Percentiles rank a stretch among this genome's conserved stretches.
Conservation (phyloP, 2,888 invertebrate species). For the Rosalia funebris region DNA sequence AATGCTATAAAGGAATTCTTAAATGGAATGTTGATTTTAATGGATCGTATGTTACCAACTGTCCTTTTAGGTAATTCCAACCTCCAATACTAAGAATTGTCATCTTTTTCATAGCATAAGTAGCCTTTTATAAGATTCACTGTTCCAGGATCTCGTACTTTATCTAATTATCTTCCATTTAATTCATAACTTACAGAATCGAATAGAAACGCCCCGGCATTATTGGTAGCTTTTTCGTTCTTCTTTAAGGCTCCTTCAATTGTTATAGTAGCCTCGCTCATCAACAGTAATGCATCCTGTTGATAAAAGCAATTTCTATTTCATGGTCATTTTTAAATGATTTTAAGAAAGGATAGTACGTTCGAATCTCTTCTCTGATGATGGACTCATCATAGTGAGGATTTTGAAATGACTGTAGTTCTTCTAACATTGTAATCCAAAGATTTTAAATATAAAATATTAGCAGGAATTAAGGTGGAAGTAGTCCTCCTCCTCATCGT, state of each 20-base stretch:
- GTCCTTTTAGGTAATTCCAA: constrained; percentile 6
- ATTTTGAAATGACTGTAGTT: constrained; percentile 15
- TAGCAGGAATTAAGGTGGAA: neutral
- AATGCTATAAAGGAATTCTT: neutral
- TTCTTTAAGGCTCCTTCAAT: constrained; percentile 22
- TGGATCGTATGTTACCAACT: neutral
- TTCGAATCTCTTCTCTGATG: constrained; percentile 28
- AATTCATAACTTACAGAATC: constrained; percentile 14
- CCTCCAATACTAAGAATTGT: neutral
- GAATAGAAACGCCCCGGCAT: constrained; percentile 12
- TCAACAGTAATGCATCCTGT: constrained; percentile 30
- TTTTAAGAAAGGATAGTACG: constrained; percentile 41
- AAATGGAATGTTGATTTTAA: neutral
- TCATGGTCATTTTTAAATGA: constrained; percentile 37
- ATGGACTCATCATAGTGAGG: neutral
- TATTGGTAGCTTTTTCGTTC: constrained; percentile 5
- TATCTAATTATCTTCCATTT: constrained; percentile 21
- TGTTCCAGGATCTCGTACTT: constrained; percentile 12
- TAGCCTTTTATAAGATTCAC: constrained; percentile 3
- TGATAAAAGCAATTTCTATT: constrained; percentile 39
- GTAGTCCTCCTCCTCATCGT: neutral
- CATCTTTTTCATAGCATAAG: constrained; percentile 15
- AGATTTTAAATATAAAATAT: constrained; percentile 12
- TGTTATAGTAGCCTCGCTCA: constrained; percentile 1
- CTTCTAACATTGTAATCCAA: constrained; percentile 21